These are phyloP conservation scores for Lordiphosa stackelbergi DNA, from an alignment of 1,140 invertebrate species.

Conservation along the genomic window DNA sequence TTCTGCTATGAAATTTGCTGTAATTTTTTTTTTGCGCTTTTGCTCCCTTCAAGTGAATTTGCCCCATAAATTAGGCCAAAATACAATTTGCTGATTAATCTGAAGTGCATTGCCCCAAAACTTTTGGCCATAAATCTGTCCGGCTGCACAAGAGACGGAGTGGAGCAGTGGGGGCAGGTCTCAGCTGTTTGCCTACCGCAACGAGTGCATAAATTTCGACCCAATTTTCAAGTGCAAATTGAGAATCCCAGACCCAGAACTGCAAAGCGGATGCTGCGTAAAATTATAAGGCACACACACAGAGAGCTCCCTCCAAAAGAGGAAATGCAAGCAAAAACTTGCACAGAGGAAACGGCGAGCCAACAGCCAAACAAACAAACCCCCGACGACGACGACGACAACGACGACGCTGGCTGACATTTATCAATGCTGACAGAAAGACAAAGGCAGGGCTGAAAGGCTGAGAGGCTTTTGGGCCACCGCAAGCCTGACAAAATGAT, in stretches of 20 bases:
- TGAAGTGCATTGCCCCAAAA: slow-evolving; percentile 65
- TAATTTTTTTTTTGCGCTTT: slow-evolving; percentile 30
- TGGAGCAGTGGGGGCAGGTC: neutral
- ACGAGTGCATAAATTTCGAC: slow-evolving; percentile 71
- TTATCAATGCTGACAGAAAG: slow-evolving; percentile 71
- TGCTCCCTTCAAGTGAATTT: slow-evolving; percentile 29
- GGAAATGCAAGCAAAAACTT: slow-evolving; percentile 56
- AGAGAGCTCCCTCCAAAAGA: slow-evolving; percentile 1
- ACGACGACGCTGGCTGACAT: slow-evolving; percentile 50
- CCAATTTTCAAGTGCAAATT: slow-evolving; percentile 74
- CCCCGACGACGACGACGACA: slow-evolving; percentile 26
- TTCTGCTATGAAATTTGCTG: slow-evolving; percentile 2
- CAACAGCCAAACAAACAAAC: slow-evolving; percentile 49
- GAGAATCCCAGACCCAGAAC: slow-evolving; percentile 33
- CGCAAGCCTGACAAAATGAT: slow-evolving; percentile 71
- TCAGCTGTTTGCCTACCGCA: slow-evolving; percentile 18
- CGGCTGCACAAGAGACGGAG: slow-evolving; percentile 4
- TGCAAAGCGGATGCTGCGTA: slow-evolving; percentile 60
- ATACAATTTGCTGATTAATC: slow-evolving; percentile 76
- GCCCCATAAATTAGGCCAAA: slow-evolving; percentile 65
- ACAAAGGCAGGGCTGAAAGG: slow-evolving; percentile 44
- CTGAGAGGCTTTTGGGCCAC: slow-evolving; percentile 10
- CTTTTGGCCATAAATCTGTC: slow-evolving; percentile 63
- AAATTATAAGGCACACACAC: slow-evolving; percentile 52
- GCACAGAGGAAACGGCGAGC: slow-evolving; percentile 40